Base-by-base conservation (phyloP, 2,888 invertebrate species). In the Blastobasis lacticolella region DNA sequence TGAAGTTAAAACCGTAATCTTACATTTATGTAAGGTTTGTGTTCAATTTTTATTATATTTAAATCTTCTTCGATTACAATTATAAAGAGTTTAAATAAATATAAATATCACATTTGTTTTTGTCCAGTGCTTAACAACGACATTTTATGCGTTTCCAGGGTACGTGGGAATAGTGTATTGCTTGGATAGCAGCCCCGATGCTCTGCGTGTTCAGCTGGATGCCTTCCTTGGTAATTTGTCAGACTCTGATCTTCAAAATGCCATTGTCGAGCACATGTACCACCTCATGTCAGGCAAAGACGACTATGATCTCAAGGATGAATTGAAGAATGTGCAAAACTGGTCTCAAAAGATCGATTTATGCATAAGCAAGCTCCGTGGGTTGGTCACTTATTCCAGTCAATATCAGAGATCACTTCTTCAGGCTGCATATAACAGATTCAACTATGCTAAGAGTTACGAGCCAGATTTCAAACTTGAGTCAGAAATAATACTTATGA, bases 181-280 rank as follows among this genome's bases (percentile, higher is more conserved):
- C 54, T 61, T 78, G 54, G 76, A 77, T 49, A 73, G 76, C 56
- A 78, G 79, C 55, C 77, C 79, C 10, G 76, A 74, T 54, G 67
- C 64, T 47, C 54, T 76, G 49, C 62, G 57, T 46, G 55, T 53
- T 36, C 75, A 73, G 50, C 51, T 78, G 4, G 58, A 70, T n/a
- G 60, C 68, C 3, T 60, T 71, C 52, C 52, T 75, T 38, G 74
- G 75, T 1, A 56, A 64, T 6, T 43, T 67, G 44, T 60, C 64
- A 5, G 62, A 69, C 10, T 50, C 53, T 9, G 57, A 72, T 49
- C 56, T 78, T 1, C 69, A 73, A 57, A 67, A 68, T 50, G 52
- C 56, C 37, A 53, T 75, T 7, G 51, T 74, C 4, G 52, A 61
- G 46, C 69, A 76, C 46, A 57, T 73, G 50, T 67, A 57, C 51